These are phyloP conservation scores for Drosophila grimshawi DNA, from an alignment of 1,140 invertebrate species.

Conservation along the genomic window DNA sequence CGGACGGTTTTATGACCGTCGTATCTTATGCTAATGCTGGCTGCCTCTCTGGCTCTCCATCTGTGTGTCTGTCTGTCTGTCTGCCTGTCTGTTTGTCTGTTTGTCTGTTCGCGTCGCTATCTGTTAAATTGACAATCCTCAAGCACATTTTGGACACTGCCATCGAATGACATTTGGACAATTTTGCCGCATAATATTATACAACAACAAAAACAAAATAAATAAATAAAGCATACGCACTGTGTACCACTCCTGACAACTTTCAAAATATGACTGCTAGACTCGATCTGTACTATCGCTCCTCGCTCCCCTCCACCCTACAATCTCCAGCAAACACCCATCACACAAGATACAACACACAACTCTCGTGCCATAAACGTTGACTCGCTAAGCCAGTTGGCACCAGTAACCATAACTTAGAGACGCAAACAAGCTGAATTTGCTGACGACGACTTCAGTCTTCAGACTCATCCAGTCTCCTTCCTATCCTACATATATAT, in stretches of 20 bases:
- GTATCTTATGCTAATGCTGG: conserved; percentile 70
- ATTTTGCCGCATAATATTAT: conserved; percentile 20
- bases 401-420: conserved; percentile 81
- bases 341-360: not conserved
- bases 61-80: not conserved
- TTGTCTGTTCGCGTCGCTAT: conserved; percentile 36
- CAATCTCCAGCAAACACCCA: not conserved
- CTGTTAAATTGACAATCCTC: conserved; percentile 53
- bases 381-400: conserved; percentile 80
- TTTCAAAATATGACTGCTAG: conserved; percentile 14
- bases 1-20: conserved; percentile 48
- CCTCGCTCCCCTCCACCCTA: not conserved
- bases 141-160: conserved; percentile 52
- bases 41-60: conserved; percentile 2
- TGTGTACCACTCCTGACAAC: conserved; percentile 35
- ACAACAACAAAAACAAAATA: not conserved
- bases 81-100: too few species aligned
- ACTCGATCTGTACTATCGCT: not conserved
- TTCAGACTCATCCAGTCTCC: not conserved
- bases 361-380: conserved; percentile 28
- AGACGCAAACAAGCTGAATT: conserved; percentile 76
- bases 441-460: conserved; percentile 52
- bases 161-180: conserved; percentile 40
- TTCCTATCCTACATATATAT: not conserved
- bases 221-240: conserved; percentile 55